Conservation (phyloP, 2,888 invertebrate species). For the Ormyrus thymus region DNA sequence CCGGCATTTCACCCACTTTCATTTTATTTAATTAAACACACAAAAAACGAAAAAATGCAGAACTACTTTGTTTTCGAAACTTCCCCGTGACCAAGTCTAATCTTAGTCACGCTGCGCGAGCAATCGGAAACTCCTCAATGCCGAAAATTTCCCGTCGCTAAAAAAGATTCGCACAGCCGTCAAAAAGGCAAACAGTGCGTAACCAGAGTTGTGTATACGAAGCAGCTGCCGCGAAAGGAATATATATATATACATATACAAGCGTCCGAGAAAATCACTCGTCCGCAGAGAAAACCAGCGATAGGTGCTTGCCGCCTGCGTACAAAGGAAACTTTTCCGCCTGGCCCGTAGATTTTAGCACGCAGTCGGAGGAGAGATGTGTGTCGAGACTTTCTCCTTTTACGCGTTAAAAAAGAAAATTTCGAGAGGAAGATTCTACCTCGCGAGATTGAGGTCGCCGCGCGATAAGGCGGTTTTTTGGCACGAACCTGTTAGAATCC, state of each 20-base stretch:
- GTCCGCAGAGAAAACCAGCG: background rate
- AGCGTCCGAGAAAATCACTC: constrained; percentile 9
- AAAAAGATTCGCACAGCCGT: background rate
- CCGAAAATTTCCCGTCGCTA: background rate
- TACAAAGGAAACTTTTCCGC: background rate
- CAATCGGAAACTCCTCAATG: too few species aligned
- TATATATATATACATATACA: background rate
- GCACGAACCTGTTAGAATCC: too few species aligned
- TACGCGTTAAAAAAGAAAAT: background rate
- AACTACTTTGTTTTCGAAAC: too few species aligned
- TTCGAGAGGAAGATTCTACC: background rate
- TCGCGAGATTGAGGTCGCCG: background rate
- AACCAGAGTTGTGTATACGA: background rate
- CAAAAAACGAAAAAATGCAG: too few species aligned
- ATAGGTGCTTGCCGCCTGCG: background rate
- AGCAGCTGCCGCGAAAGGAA: background rate
- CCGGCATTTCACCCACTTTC: too few species aligned
- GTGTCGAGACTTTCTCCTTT: constrained; percentile 25
- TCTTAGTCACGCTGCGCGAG: too few species aligned
- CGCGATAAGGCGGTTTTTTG: background rate
- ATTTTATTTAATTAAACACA: too few species aligned
- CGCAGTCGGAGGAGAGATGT: background rate
- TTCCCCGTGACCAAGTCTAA: too few species aligned
- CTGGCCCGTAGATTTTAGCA: background rate
- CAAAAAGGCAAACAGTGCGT: constrained; percentile 17